Evolutionary conservation across 2,797 vertebrate species (phyloP).

Genomic region (Characodon lateralis): DNA sequence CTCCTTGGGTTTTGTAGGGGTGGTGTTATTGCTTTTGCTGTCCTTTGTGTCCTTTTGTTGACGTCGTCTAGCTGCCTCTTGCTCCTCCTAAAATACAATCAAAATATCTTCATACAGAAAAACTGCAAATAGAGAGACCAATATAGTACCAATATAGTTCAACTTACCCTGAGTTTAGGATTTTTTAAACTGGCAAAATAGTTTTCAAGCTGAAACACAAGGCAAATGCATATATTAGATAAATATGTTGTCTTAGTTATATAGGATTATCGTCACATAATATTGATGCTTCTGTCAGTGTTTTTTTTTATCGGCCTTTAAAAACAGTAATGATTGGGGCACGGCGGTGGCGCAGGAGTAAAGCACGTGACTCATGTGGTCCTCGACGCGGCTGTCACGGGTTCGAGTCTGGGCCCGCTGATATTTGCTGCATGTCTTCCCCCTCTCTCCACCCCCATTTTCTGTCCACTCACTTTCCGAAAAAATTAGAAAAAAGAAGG

Average conservation of each 20-base stretch:
- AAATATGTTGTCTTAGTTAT: not conserved
- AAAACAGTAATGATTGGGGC: too few species aligned
- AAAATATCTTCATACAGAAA: slow-evolving; percentile 2
- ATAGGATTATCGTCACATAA: not conserved
- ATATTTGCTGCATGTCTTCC: too few species aligned
- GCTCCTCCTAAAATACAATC: slow-evolving; percentile 88
- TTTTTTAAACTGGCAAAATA: slow-evolving; percentile 99
- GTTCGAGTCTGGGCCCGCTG: too few species aligned
- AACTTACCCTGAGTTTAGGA: slow-evolving; percentile 99
- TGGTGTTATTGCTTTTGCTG: slow-evolving; percentile 94
- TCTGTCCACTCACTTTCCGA: too few species aligned
- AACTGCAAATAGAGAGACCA: not conserved
- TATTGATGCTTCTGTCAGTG: not conserved
- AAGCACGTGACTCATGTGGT: too few species aligned
- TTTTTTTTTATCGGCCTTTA: too few species aligned
- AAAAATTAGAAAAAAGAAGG: too few species aligned
- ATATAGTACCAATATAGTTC: not conserved
- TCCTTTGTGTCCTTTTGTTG: slow-evolving; percentile 91
- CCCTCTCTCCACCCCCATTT: too few species aligned
- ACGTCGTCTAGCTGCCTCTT: slow-evolving; percentile 93
- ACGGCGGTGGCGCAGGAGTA: too few species aligned
- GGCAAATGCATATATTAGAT: not conserved
- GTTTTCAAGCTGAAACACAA: slow-evolving; percentile 95
- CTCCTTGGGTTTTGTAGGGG: slow-evolving; percentile 93
- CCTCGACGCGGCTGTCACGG: too few species aligned